Conservation (phyloP, 2,888 invertebrate species). For the Clunio marinus region DNA sequence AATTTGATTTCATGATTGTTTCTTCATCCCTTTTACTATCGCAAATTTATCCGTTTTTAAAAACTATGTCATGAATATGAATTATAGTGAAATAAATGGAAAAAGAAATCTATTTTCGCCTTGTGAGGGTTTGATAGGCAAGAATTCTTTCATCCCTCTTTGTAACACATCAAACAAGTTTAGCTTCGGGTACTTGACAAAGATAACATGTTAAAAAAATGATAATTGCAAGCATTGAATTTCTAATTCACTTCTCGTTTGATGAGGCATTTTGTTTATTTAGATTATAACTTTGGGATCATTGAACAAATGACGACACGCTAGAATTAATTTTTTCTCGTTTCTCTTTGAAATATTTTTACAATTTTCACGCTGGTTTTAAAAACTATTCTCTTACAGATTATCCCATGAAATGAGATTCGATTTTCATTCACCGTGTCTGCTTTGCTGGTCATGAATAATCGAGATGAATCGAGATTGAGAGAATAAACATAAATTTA, state of each 20-base stretch:
- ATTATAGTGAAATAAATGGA: conserved; percentile 25
- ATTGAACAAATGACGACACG: conserved; percentile 27
- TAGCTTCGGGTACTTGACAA: conserved; percentile 2
- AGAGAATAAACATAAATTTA: conserved; percentile 2
- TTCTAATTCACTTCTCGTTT: conserved; percentile 5
- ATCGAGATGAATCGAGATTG: not conserved
- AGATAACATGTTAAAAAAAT: conserved; percentile 22
- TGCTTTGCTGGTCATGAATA: not conserved
- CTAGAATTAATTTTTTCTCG: not conserved
- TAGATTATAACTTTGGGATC: conserved; percentile 33
- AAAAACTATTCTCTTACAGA: conserved; percentile 3
- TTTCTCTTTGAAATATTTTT: not conserved
- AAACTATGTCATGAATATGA: conserved; percentile 37
- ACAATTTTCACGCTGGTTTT: conserved; percentile 1
- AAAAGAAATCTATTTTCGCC: not conserved
- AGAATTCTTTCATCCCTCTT: not conserved
- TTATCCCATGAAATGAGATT: conserved; percentile 13
- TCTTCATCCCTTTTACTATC: not conserved
- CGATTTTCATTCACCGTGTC: not conserved
- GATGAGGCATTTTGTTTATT: conserved; percentile 24
- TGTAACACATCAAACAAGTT: not conserved
- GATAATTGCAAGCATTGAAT: conserved; percentile 33
- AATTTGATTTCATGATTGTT: not conserved
- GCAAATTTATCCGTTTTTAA: not conserved
- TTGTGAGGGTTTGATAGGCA: not conserved